Conservation (phyloP, 2,888 invertebrate genomes). For the Unio delphinus region DNA sequence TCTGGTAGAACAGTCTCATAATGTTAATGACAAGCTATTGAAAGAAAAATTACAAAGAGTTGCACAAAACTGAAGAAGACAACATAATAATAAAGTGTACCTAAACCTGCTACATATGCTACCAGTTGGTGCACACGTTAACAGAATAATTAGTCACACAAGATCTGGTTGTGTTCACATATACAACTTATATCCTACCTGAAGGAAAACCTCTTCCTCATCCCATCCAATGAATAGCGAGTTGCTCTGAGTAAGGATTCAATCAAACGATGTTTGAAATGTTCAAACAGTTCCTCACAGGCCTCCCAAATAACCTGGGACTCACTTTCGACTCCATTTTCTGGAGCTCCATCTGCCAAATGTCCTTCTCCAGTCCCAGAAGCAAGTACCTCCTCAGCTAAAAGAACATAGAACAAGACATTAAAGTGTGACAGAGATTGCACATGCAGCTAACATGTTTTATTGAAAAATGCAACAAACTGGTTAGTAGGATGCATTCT, state of each 20-base stretch:
- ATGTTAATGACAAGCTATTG: too few species aligned
- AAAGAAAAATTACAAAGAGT: too few species aligned
- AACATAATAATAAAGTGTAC: too few species aligned
- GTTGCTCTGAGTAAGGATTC: constrained; percentile 84
- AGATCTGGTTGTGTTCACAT: background rate
- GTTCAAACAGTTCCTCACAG: constrained; percentile 86
- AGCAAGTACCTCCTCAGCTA: constrained; percentile 18
- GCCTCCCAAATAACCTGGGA: constrained; percentile 75
- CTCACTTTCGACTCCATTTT: constrained; percentile 28
- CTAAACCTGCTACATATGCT: background rate
- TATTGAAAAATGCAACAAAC: too few species aligned
- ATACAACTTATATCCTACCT: constrained; percentile 61
- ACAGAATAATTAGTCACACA: background rate
- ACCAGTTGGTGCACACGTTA: background rate
- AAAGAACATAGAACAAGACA: constrained; percentile 1
- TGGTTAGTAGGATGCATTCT: too few species aligned
- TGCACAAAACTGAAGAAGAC: too few species aligned
- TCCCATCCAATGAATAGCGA: constrained; percentile 80
- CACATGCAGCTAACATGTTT: too few species aligned
- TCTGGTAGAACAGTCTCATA: too few species aligned
- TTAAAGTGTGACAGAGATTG: too few species aligned
- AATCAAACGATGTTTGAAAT: constrained; percentile 83
- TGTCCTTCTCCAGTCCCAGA: constrained; percentile 8
- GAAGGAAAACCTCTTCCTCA: constrained; percentile 78
- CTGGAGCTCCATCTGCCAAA: constrained; percentile 11